Conservation (phyloP, 1,140 invertebrate species). For the Metaphire vulgaris region DNA sequence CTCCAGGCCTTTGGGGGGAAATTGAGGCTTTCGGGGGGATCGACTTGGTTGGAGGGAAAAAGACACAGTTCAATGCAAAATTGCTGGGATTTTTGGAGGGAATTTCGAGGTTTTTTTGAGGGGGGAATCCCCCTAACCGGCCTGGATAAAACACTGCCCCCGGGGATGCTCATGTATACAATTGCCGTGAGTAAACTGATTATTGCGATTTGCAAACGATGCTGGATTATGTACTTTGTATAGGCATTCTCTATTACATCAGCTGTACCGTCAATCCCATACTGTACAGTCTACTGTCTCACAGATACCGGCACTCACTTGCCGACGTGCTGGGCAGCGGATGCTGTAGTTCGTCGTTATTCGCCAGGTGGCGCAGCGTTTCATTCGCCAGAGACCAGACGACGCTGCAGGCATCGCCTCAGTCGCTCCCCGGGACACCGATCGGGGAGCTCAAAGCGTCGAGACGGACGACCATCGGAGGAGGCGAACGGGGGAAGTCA, state of each 20-base stretch:
- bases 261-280: constrained; percentile 61
- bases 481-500: neutral
- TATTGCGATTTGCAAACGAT: no score
- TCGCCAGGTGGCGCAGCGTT: neutral
- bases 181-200: no score
- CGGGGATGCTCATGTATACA: no score
- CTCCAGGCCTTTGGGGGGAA: no score
- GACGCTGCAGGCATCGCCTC: neutral
- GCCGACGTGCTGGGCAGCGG: constrained; percentile 40
- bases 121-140: no score
- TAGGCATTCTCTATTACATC: constrained; percentile 56
- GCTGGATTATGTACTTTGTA: constrained; percentile 13
- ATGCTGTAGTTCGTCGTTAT: neutral
- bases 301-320: constrained; percentile 57
- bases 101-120: no score
- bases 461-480: neutral
- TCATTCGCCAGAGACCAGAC: neutral
- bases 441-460: no score
- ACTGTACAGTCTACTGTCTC: constrained; percentile 59
- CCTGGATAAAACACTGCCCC: no score
- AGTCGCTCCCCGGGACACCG: neutral
- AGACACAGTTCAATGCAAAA: no score
- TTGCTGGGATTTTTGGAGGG: no score
- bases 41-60: no score
- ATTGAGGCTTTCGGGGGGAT: no score